A percentile compares a stretch with the other conserved stretches of the same genome.
phyloP scores from a whole-genome alignment of 2,888 invertebrate species.

The Lutraria lutraria region DNA sequence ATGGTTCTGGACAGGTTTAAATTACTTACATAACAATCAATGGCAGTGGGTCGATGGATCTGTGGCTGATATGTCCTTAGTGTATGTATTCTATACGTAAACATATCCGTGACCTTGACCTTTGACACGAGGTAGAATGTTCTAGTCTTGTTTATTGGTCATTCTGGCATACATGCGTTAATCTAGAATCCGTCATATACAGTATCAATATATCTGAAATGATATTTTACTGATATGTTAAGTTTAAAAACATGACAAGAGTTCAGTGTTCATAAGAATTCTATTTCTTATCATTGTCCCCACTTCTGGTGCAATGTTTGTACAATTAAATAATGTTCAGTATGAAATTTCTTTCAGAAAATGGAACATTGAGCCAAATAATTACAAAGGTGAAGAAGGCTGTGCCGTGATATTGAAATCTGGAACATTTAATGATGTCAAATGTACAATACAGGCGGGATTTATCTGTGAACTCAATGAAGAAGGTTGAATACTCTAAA shows the following conservation, averaged over 20 bases:
- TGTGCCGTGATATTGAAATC: constrained; percentile 71
- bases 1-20: constrained; percentile 74
- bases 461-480: constrained; percentile 76
- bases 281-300: too few relatives aligned
- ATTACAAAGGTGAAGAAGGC: constrained; percentile 73
- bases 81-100: constrained; percentile 58
- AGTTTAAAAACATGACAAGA: too few relatives aligned
- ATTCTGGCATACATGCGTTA: too few relatives aligned
- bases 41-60: constrained; percentile 74
- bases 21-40: constrained; percentile 36
- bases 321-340: too few relatives aligned
- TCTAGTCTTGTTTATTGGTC: too few relatives aligned
- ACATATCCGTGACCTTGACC: neutral
- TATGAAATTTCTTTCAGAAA: constrained; percentile 61
- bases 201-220: too few relatives aligned
- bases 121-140: neutral
- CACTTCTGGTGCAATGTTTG: too few relatives aligned
- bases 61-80: constrained; percentile 61
- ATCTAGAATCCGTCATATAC: too few relatives aligned
- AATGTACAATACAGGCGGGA: constrained; percentile 64
- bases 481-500: constrained; percentile 65
- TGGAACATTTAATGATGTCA: constrained; percentile 73
- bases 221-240: too few relatives aligned
- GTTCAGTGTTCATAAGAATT: too few relatives aligned
- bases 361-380: constrained; percentile 78